Evolutionary conservation across 2,113 vertebrate species (phyloP), one percentile per base, ranked within the genome.

Genomic region (Brevimyrus niger): DNA sequence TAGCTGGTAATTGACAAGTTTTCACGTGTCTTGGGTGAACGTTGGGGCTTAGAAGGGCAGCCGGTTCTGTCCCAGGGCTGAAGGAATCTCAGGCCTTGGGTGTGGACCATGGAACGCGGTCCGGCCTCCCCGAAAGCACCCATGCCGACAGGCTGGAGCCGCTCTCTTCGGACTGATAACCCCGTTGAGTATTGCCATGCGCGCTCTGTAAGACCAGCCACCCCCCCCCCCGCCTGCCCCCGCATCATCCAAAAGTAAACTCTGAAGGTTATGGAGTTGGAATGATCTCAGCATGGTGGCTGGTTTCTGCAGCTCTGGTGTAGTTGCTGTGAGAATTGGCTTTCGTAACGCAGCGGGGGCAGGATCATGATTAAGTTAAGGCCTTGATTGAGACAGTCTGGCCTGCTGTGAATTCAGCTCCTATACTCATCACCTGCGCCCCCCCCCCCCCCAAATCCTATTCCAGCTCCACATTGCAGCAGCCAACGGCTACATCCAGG

Each of bases 401-500:
- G 44, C 47, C 50, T 53, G 85, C 85, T 87, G 85, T 87, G 85
- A 53, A 86, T 86, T 50, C 50, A 35, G n/a, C 7, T 87, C 50
- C 8, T 3, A n/a, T 51, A n/a, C 46, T 35, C 48, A 86, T 31
- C 85, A 35, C 38, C 46, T 44, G 82, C 4, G 0, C 31, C 23
- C 85, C 27, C 85, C 21, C 38, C 7, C n/a, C 48, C 15, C 31
- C 44, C 44, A 7, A 61, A 19, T 65, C 21, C 61, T 13, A 92
- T 91, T 91, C 87, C 90, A 99, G 98, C 95, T 99, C 90, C 98
- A 99, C 91, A 96, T 99, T 87, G 93, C 97, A 85, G 97, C 98
- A 80, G 98, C 98, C 55, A 98, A 98, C n/a, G 98, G 98, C 88
- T 99, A 97, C 82, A 95, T 97, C 84, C 97, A 98, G 92, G 98